Evolutionary conservation across 2,797 vertebrate genomes (phyloP).

Genomic region (Callimico goeldii): DNA sequence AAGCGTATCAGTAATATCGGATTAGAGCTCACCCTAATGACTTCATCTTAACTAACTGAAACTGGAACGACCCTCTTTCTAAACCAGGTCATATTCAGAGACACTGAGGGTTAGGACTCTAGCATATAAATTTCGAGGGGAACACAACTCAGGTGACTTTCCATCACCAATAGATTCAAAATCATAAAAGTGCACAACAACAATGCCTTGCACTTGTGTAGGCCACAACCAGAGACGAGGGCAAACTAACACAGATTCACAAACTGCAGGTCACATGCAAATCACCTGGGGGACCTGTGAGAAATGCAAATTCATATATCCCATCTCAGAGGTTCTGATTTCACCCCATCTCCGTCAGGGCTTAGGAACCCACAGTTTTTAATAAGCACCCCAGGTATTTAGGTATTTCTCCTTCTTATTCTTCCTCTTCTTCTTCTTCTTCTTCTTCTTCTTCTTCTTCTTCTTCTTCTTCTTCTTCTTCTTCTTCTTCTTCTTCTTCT

Average conservation of each 20-base stretch:
- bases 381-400: background rate
- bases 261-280: background rate
- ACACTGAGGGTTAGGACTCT: background rate
- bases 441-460: too few species aligned
- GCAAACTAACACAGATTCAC: background rate
- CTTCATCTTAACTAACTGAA: background rate
- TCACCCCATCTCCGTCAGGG: too few species aligned
- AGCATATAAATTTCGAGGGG: background rate
- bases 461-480: too few species aligned
- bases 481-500: too few species aligned
- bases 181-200: background rate
- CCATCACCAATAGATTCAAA: background rate
- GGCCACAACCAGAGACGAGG: background rate
- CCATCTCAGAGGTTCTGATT: background rate
- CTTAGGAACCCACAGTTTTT: background rate
- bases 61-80: background rate
- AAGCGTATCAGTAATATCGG: background rate
- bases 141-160: background rate
- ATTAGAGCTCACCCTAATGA: background rate
- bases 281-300: background rate
- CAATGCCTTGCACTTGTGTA: fast-evolving
- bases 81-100: background rate
- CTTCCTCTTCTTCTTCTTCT: fast-evolving
- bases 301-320: background rate
- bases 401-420: background rate